Percentiles rank a stretch among this genome's conserved stretches.
phyloP scores from a whole-genome alignment of 1,140 invertebrate species.

The Drosophila carrolli region DNA sequence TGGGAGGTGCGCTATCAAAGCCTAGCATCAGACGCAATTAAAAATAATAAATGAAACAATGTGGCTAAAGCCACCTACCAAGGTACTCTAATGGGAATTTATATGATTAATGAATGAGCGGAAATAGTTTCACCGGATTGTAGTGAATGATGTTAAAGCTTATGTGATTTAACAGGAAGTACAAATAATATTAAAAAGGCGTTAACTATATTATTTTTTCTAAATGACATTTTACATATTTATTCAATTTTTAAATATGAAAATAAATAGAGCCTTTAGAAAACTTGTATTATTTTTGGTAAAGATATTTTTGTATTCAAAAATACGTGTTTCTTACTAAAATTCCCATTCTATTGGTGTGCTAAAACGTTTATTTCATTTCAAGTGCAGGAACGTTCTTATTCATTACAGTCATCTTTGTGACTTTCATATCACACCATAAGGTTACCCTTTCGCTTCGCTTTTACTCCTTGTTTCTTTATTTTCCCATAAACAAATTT shows the following conservation, averaged over 20 bases:
- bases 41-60: constrained; percentile 54
- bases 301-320: too few species aligned
- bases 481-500: constrained; percentile 16
- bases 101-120: constrained; percentile 9
- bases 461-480: not conserved
- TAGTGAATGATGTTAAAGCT: constrained; percentile 1
- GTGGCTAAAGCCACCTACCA: not conserved
- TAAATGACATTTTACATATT: too few species aligned
- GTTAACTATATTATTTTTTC: too few species aligned
- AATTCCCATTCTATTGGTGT: not conserved
- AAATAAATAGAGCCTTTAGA: too few species aligned
- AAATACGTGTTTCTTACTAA: not conserved
- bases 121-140: constrained; percentile 14
- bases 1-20: constrained; percentile 29
- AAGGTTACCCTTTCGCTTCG: not conserved
- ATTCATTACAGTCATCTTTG: constrained; percentile 21
- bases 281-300: too few species aligned
- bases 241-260: too few species aligned
- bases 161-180: not conserved
- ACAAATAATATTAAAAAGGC: too few species aligned
- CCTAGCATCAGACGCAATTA: constrained; percentile 56
- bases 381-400: constrained; percentile 1
- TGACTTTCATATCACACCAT: constrained; percentile 8
- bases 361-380: not conserved
- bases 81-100: constrained; percentile 20